Base-by-base conservation (phyloP, 37 sponge, comb jelly and placozoan species). In the Mnemiopsis leidyi region DNA sequence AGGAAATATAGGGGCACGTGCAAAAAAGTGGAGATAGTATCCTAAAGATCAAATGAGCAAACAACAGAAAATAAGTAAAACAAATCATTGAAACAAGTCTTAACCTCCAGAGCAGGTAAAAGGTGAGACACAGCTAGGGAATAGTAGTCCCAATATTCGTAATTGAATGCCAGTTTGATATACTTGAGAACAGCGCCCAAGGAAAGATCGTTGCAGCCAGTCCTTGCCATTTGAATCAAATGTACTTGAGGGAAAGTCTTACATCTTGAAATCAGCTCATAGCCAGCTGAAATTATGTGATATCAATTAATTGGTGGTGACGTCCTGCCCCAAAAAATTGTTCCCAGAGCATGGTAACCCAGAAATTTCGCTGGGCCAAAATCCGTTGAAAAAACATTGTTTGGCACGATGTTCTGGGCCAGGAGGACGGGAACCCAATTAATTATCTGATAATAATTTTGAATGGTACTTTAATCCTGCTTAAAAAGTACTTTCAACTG, bases 61-160 rank as follows among this genome's bases (percentile, higher is more conserved):
- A n/a, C n/a, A n/a, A n/a, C n/a, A n/a, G n/a, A n/a, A n/a, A n/a
- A n/a, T n/a, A n/a, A n/a, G n/a, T n/a, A n/a, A n/a, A n/a, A n/a
- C n/a, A n/a, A n/a, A n/a, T n/a, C n/a, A n/a, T n/a, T n/a, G n/a
- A n/a, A n/a, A n/a, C n/a, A n/a, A n/a, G n/a, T n/a, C n/a, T n/a
- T n/a, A n/a, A n/a, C n/a, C 92, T 67, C 69, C 3, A 76, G 69
- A 5, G 26, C 38, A 61, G 92, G 32, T 31, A 96, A 69, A 33
- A 93, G 48, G 28, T 31, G 92, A 25, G 69, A 93, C 23, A 76
- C 93, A 28, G 96, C 69, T 39, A 95, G 82, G n/a, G 79, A 76
- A 38, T 94, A 92, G 32, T 94, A 95, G 34, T 97, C 97, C 69
- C 69, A 94, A 76, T 94, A 94, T 26, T 95, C 95, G 68, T 93